phyloP scores from a whole-genome alignment of 1,140 invertebrate species.

The Drosophila bipectinata region DNA sequence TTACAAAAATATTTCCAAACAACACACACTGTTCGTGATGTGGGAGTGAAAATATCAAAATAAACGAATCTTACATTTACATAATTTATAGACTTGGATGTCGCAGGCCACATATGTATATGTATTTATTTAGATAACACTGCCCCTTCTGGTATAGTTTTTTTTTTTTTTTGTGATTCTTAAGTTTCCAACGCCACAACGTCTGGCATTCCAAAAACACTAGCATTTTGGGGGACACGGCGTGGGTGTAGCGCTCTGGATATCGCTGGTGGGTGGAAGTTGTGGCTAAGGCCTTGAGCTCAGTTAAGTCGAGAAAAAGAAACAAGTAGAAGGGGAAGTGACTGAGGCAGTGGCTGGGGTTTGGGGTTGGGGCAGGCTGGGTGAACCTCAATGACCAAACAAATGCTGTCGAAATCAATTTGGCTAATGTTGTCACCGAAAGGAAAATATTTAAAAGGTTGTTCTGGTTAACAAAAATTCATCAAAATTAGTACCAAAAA shows the following conservation, averaged over 20 bases:
- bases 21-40: background rate
- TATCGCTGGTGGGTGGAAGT: conserved; percentile 29
- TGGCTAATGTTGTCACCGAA: conserved; percentile 75
- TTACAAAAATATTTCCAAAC: conserved; percentile 44
- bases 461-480: background rate
- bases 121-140: conserved; percentile 64
- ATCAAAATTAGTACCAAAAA: too few species aligned
- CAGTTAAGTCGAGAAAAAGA: background rate
- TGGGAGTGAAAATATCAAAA: conserved; percentile 14
- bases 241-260: conserved; percentile 43
- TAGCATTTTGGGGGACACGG: conserved; percentile 44
- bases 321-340: background rate
- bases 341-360: background rate
- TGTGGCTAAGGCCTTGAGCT: conserved; percentile 37
- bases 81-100: conserved; percentile 70
- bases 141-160: conserved; percentile 27
- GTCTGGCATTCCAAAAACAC: conserved; percentile 52
- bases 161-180: conserved; percentile 26
- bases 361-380: background rate
- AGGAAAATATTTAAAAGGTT: background rate
- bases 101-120: conserved; percentile 35
- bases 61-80: conserved; percentile 67
- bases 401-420: conserved; percentile 73
- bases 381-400: conserved; percentile 42
- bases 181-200: conserved; percentile 54